These are phyloP conservation scores for Rosalia funebris DNA, from an alignment of 2,888 invertebrate genomes.

Conservation along the genomic window DNA sequence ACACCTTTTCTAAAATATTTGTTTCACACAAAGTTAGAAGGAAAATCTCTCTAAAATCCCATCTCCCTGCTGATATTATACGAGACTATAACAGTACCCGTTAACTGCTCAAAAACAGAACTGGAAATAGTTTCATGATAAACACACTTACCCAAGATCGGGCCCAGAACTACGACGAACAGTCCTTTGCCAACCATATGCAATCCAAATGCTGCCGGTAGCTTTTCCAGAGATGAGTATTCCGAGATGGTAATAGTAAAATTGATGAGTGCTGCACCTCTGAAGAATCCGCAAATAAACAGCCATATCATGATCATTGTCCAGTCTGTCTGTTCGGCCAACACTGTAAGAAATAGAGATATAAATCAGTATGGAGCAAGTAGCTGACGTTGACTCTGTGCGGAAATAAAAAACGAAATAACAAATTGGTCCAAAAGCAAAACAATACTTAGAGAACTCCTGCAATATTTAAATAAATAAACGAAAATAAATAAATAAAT, in stretches of 20 bases:
- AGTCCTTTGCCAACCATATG: conserved; percentile 82
- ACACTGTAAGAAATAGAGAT: conserved; percentile 66
- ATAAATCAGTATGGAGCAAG: conserved; percentile 33
- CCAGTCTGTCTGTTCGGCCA: conserved; percentile 80
- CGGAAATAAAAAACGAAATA: conserved; percentile 43
- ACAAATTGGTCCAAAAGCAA: conserved; percentile 45
- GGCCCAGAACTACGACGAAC: conserved; percentile 76
- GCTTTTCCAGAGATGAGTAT: conserved; percentile 74
- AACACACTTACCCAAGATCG: conserved; percentile 75
- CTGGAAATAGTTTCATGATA: no score
- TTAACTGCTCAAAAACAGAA: no score
- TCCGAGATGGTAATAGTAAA: conserved; percentile 83
- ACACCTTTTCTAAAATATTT: no score
- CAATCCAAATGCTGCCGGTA: conserved; percentile 81
- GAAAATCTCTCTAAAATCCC: no score
- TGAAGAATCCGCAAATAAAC: conserved; percentile 80
- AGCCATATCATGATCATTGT: conserved; percentile 75
- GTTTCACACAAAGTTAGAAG: no score
- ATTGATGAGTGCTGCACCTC: conserved; percentile 82
- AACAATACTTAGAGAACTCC: conserved; percentile 40
- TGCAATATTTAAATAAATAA: conserved; percentile 35
- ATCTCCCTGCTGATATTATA: no score
- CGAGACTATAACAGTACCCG: no score
- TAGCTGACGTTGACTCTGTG: conserved; percentile 42
- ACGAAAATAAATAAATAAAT: conserved; percentile 31